Conservation (phyloP, 2,797 vertebrate genomes). For the Sandelia bainsii region DNA sequence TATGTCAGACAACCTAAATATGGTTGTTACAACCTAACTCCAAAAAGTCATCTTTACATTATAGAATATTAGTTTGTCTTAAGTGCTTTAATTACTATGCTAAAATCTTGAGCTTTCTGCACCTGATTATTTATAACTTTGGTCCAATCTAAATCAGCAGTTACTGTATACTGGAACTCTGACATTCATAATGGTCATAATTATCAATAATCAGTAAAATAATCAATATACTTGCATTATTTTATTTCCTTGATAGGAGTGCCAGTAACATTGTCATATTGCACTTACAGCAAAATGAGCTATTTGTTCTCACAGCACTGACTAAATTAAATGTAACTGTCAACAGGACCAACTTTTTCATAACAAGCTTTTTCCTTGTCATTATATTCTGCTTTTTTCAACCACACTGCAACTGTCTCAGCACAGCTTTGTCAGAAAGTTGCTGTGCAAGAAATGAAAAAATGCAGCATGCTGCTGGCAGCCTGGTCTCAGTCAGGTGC, state of each 20-base stretch:
- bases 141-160: neutral
- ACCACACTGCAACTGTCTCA: slow-evolving; percentile 36
- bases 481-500: neutral
- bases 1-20: neutral
- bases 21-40: neutral
- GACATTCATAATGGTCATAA: slow-evolving; percentile 8
- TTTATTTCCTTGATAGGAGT: slow-evolving; percentile 10
- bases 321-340: too few species aligned
- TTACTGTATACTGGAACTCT: too few species aligned
- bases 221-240: neutral
- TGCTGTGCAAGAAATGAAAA: neutral
- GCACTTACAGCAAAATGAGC: slow-evolving; percentile 16
- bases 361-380: slow-evolving; percentile 47
- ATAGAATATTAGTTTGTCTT: neutral
- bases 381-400: slow-evolving; percentile 43
- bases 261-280: neutral
- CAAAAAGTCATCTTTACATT: neutral
- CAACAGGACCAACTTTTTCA: slow-evolving; percentile 9
- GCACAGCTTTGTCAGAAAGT: slow-evolving; percentile 40
- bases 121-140: neutral
- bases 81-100: neutral
- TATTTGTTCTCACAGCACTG: slow-evolving; percentile 12
- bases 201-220: neutral
- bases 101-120: neutral
- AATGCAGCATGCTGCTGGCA: neutral